These are phyloP conservation scores for Fistularia commersonii DNA, from an alignment of 2,797 vertebrate genomes.

Conservation along the genomic window DNA sequence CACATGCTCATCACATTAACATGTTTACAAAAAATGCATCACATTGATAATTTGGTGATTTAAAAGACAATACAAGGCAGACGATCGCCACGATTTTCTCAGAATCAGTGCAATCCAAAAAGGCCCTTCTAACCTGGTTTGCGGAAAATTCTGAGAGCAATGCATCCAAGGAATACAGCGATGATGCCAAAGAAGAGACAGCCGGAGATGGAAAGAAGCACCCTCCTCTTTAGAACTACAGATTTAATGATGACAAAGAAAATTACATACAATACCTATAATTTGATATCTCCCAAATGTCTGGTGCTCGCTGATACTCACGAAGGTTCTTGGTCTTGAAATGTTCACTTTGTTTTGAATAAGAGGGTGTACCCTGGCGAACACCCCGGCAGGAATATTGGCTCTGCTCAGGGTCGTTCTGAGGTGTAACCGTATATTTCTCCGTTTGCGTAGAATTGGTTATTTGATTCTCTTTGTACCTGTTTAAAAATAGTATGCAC, in stretches of 20 bases:
- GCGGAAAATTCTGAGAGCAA: constrained; percentile 44
- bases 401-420: constrained; percentile 52
- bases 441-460: rapidly evolving
- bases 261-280: too few relatives aligned
- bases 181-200: constrained; percentile 63
- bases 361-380: constrained; percentile 37
- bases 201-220: constrained; percentile 74
- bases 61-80: too few relatives aligned
- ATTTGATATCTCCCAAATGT: too few relatives aligned
- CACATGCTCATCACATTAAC: not conserved
- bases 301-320: constrained; percentile 40
- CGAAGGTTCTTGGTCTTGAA: constrained; percentile 69
- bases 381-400: constrained; percentile 63
- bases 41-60: too few relatives aligned
- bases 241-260: not conserved
- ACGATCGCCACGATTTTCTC: too few relatives aligned
- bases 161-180: constrained; percentile 52
- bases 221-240: constrained; percentile 72
- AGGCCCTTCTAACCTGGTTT: constrained; percentile 59
- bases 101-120: not conserved
- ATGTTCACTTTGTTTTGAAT: constrained; percentile 41
- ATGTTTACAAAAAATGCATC: not conserved
- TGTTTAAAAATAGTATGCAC: constrained; percentile 15
- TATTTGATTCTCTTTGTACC: constrained; percentile 21
- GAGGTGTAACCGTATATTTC: constrained; percentile 41